Percentiles rank a stretch among this genome's conserved stretches.
phyloP scores from a whole-genome alignment of 1,140 invertebrate genomes.

The Phocides pigmalion region DNA sequence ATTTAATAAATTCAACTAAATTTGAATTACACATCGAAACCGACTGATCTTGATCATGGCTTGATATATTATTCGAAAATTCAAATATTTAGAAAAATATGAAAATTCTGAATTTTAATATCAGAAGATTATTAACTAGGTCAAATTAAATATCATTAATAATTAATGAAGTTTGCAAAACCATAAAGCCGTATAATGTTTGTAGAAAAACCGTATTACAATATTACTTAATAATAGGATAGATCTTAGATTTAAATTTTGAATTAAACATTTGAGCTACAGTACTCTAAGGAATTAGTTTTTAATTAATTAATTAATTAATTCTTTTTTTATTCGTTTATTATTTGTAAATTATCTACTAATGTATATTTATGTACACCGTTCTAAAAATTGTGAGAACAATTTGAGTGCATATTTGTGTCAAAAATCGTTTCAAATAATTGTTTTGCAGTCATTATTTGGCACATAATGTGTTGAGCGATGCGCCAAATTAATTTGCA shows the following conservation, averaged over 20 bases:
- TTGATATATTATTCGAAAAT: too few species aligned
- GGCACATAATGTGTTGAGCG: constrained; percentile 52
- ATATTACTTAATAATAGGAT: constrained; percentile 63
- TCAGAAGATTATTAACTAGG: too few species aligned
- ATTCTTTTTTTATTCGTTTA: constrained; percentile 30
- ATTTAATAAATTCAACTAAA: too few species aligned
- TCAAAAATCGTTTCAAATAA: constrained; percentile 32
- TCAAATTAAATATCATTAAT: too few species aligned
- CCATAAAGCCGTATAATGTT: not conserved
- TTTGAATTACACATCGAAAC: too few species aligned
- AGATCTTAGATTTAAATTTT: constrained; percentile 70
- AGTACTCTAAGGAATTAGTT: constrained; percentile 62
- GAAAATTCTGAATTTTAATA: too few species aligned
- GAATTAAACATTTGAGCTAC: constrained; percentile 78
- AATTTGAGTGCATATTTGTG: constrained; percentile 32
- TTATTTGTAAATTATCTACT: constrained; percentile 59
- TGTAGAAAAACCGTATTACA: constrained; percentile 54
- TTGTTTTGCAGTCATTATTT: constrained; percentile 37
- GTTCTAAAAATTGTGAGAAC: constrained; percentile 62
- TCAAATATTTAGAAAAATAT: too few species aligned
- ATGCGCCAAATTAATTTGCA: constrained; percentile 46
- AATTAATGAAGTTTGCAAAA: too few species aligned
- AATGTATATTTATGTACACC: constrained; percentile 78
- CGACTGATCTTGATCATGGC: too few species aligned
- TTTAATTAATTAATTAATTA: constrained; percentile 11